These are phyloP conservation scores for Argyresthia goedartella DNA, from an alignment of 2,888 invertebrate genomes.

Conservation along the genomic window DNA sequence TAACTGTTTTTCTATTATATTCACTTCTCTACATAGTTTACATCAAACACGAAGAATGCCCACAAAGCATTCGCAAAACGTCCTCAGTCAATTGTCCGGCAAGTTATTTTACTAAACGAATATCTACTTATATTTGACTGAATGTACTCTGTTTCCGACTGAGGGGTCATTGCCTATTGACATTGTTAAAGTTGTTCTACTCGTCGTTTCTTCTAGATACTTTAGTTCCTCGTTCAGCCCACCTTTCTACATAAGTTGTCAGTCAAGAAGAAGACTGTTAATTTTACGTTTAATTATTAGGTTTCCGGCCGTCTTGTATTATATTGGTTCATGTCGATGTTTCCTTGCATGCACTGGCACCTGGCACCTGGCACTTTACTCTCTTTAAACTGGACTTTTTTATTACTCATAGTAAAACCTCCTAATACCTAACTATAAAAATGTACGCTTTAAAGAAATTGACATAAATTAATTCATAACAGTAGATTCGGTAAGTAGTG, in stretches of 20 bases:
- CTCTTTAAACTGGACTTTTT: slow-evolving; percentile 34
- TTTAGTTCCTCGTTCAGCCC: slow-evolving; percentile 28
- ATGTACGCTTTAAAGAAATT: slow-evolving; percentile 70
- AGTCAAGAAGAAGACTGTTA: slow-evolving; percentile 65
- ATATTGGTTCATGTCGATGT: slow-evolving; percentile 25
- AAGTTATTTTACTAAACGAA: slow-evolving; percentile 1
- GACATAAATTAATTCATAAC: slow-evolving; percentile 56
- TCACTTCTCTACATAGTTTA: background rate
- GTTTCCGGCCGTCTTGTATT: background rate
- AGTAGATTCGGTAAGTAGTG: slow-evolving; percentile 34
- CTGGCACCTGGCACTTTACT: slow-evolving; percentile 45
- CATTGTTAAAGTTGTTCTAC: background rate
- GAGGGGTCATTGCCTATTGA: background rate
- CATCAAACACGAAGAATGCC: background rate
- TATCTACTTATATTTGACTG: slow-evolving; percentile 3
- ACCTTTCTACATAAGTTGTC: slow-evolving; percentile 50
- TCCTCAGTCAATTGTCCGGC: slow-evolving; percentile 33
- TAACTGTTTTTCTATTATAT: background rate
- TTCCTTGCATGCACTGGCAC: slow-evolving; percentile 52
- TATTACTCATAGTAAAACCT: slow-evolving; percentile 51
- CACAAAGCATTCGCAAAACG: slow-evolving; percentile 1
- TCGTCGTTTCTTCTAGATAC: background rate
- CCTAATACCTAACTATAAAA: slow-evolving; percentile 62
- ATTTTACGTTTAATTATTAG: slow-evolving; percentile 16
- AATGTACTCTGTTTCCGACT: slow-evolving; percentile 1